phyloP scores from a whole-genome alignment of 2,113 vertebrate genomes.

The Anoura caudifer region DNA sequence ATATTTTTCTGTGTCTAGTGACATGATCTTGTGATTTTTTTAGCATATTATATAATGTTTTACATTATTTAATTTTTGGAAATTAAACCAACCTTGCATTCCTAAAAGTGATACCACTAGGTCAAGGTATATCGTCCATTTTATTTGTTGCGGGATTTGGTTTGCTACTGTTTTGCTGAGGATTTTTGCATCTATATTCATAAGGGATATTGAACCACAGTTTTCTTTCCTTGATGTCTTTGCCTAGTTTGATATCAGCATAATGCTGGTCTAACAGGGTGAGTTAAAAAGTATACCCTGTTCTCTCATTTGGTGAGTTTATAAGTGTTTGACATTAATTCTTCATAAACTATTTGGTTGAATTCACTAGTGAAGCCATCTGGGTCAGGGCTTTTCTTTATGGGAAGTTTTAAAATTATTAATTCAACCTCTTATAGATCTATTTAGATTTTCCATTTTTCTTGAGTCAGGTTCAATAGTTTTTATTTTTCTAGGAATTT shows the following conservation, averaged over 20 bases:
- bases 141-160: not conserved
- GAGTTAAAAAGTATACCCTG: not conserved
- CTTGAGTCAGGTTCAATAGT: not conserved
- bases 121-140: not conserved
- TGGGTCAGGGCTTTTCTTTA: not conserved
- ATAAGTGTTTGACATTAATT: not conserved
- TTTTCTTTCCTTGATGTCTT: not conserved
- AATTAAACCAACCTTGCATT: not conserved
- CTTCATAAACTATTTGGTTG: not conserved
- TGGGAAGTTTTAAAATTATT: not conserved
- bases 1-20: not conserved
- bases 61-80: not conserved
- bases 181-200: not conserved
- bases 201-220: not conserved
- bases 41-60: not conserved
- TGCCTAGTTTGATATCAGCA: not conserved
- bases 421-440: not conserved
- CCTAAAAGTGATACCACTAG: not conserved
- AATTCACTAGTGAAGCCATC: not conserved
- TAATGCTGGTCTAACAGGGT: not conserved
- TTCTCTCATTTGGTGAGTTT: not conserved
- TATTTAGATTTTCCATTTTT: not conserved
- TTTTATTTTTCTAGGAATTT: not conserved
- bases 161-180: not conserved
- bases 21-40: not conserved